A percentile compares a stretch with the other conserved stretches of the same genome.
Evolutionary conservation across 2,113 vertebrate genomes (phyloP).

Genomic region (Podarcis cretensis): DNA sequence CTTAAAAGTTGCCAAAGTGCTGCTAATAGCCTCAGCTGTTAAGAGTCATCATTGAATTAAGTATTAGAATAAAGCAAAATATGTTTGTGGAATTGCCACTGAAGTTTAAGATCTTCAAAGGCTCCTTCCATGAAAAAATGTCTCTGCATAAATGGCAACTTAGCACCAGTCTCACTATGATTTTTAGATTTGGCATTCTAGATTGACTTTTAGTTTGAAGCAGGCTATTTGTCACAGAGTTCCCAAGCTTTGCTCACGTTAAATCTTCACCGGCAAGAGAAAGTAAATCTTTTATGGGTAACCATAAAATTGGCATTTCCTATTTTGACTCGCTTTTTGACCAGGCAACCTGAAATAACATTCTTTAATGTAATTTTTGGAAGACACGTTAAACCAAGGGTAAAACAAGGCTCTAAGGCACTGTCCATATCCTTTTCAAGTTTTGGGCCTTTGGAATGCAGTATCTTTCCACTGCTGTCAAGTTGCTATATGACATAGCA

Average conservation of each 20-base stretch:
- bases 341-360: slow-evolving; percentile 17
- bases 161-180: background rate
- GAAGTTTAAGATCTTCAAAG: background rate
- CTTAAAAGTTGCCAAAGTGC: background rate
- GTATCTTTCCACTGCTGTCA: background rate
- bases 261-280: background rate
- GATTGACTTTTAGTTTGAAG: background rate
- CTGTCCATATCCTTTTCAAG: background rate
- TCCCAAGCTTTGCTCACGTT: background rate
- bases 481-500: background rate
- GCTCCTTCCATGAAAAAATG: background rate
- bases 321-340: background rate
- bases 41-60: background rate
- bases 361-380: slow-evolving; percentile 12
- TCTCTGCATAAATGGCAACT: background rate
- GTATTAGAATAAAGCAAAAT: background rate
- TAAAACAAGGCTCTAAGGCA: background rate
- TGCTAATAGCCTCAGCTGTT: background rate
- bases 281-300: background rate
- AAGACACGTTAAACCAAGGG: background rate
- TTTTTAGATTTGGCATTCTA: background rate
- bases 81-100: background rate
- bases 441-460: background rate
- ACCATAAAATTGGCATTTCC: background rate
- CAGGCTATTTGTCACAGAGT: background rate